These are phyloP conservation scores for Emesis furor DNA, from an alignment of 2,888 invertebrate genomes.

Conservation along the genomic window DNA sequence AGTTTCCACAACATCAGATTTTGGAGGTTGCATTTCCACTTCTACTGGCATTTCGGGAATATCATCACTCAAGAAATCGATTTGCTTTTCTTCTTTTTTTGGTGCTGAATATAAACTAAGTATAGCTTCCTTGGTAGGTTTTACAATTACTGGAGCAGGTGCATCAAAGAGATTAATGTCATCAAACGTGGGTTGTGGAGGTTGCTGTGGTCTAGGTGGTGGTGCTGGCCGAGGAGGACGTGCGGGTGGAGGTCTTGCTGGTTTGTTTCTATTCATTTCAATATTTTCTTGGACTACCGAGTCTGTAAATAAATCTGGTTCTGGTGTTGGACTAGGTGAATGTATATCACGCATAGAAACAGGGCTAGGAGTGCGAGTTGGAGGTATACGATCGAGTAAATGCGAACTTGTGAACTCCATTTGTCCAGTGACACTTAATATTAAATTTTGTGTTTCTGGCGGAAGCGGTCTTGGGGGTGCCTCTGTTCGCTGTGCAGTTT, in stretches of 20 bases:
- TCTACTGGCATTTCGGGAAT: slow-evolving; percentile 81
- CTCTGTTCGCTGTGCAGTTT: slow-evolving; percentile 77
- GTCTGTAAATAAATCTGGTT: slow-evolving; percentile 86
- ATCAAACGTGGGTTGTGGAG: slow-evolving; percentile 80
- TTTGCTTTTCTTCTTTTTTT: slow-evolving; percentile 86
- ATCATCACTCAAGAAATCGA: slow-evolving; percentile 92
- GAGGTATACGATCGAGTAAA: slow-evolving; percentile 96
- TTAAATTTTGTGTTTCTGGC: slow-evolving; percentile 96
- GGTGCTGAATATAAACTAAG: slow-evolving; percentile 91
- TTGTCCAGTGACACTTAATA: slow-evolving; percentile 97
- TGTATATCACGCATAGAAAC: slow-evolving; percentile 96
- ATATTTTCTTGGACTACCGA: slow-evolving; percentile 80
- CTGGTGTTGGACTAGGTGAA: slow-evolving; percentile 96
- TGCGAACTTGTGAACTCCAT: slow-evolving; percentile 97
- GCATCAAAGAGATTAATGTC: slow-evolving; percentile 92
- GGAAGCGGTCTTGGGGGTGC: slow-evolving; percentile 93
- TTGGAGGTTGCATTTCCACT: slow-evolving; percentile 69
- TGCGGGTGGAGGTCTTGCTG: slow-evolving; percentile 81
- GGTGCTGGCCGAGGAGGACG: slow-evolving; percentile 87
- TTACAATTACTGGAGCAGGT: slow-evolving; percentile 88
- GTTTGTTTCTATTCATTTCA: slow-evolving; percentile 87
- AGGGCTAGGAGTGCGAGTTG: slow-evolving; percentile 97
- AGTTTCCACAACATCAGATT: slow-evolving; percentile 59
- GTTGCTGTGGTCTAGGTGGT: slow-evolving; percentile 89
- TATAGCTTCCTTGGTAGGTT: slow-evolving; percentile 92